Evolutionary conservation across 30 jellyfish, hydroid and myxozoan species (phyloP), one percentile per base, ranked within the genome.

Genomic region (Hydra vulgaris): DNA sequence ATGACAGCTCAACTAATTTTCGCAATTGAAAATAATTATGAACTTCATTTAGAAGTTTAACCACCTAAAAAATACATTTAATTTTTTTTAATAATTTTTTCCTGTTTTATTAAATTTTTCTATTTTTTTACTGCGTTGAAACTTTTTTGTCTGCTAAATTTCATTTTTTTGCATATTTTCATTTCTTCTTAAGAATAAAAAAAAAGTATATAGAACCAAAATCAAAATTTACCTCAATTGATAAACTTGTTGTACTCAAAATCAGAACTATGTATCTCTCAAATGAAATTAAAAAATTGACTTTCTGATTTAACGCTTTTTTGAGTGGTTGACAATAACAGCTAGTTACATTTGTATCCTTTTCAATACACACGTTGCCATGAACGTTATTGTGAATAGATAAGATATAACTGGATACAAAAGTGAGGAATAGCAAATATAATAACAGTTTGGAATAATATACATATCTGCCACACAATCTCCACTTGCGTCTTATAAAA

Each of bases 401-500:
- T 76, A 95, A 76, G 20, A 96, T 77, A 73, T 82, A 95, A 4
- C 99, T 97, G 61, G 99, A 89, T 40, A 95, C 85, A 83, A 89
- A 95, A 21, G 89, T 77, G 76, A 95, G 66, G 82, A 76, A 89
- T 70, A 95, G 79, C 12, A 80, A 80, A 73, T 82, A 95, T 80
- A 95, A 70, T 27, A 90, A 56, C 27, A 95, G 81, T 72, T 86
- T 95, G 25, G 97, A 76, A 66, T 95, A 95, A 87, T 95, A 95
- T 26, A 95, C 96, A 71, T 95, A 89, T 26, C 97, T 89, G 15
- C 97, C 97, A 56, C 78, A 95, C 0, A 94, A 78, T 15, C 94
- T 77, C 99, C 99, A 95, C 81, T 95, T 95, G 94, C 90, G 89
- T 21, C 98, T 95, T 24, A 95, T 84, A 19, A 95, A 82, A 71